A percentile compares a stretch with the other conserved stretches of the same genome.
Conservation (phyloP, 2,888 invertebrate species). For the Eupithecia subumbrata region DNA sequence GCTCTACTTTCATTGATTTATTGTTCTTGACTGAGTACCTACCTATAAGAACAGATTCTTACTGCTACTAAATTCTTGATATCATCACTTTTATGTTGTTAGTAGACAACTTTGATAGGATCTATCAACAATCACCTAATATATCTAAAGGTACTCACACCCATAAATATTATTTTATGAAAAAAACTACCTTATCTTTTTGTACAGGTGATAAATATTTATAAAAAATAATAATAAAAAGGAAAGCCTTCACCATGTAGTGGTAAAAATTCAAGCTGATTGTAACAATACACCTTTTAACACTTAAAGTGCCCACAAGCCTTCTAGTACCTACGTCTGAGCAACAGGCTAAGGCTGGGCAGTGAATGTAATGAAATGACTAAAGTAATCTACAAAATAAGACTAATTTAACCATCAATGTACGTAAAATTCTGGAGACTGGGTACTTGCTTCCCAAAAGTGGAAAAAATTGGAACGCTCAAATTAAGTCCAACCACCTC, state of each 20-base stretch:
- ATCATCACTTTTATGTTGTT: background rate
- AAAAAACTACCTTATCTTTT: conserved; percentile 1
- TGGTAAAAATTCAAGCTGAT: background rate
- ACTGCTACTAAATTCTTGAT: background rate
- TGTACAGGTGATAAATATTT: background rate
- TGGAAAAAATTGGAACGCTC: too few species aligned
- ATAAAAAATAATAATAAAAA: background rate
- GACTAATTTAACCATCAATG: background rate
- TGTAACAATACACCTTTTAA: background rate
- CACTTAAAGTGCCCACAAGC: background rate
- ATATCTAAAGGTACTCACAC: background rate
- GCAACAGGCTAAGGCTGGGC: background rate
- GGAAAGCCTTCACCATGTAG: background rate
- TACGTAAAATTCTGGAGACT: too few species aligned
- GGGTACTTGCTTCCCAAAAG: too few species aligned
- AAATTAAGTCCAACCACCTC: too few species aligned
- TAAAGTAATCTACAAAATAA: background rate
- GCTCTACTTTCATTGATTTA: conserved; percentile 3
- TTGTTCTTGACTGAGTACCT: background rate
- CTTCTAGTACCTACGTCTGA: background rate
- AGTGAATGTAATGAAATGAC: background rate
- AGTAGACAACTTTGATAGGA: background rate
- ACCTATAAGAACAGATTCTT: background rate
- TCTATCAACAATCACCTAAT: background rate
- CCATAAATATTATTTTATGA: background rate